Percentiles rank a stretch among this genome's conserved stretches.
phyloP scores from a whole-genome alignment of 2,888 invertebrate species.

The Danaus chrysippus region DNA sequence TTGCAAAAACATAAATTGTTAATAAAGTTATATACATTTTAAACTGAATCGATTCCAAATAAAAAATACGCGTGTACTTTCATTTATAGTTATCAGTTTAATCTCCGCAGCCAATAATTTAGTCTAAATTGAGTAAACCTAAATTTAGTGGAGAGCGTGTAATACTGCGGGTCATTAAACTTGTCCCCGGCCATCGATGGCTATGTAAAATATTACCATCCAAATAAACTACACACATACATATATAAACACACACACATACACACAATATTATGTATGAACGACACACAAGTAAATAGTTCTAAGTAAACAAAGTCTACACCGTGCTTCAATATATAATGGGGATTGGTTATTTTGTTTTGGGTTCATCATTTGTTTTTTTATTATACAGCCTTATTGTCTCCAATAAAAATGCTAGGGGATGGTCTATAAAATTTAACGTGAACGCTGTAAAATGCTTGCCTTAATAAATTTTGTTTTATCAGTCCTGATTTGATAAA shows the following conservation, averaged over 20 bases:
- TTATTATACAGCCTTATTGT: slow-evolving; percentile 69
- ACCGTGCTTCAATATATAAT: not conserved
- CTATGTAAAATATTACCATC: slow-evolving; percentile 55
- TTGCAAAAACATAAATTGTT: too few relatives aligned
- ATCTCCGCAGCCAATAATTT: slow-evolving; percentile 23
- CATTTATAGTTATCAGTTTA: slow-evolving; percentile 12
- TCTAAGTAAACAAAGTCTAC: not conserved
- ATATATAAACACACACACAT: not conserved
- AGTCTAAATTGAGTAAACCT: slow-evolving; percentile 33
- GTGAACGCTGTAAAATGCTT: slow-evolving; percentile 48
- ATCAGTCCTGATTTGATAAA: slow-evolving; percentile 25
- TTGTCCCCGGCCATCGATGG: slow-evolving; percentile 58
- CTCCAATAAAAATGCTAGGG: slow-evolving; percentile 68
- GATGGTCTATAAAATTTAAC: slow-evolving; percentile 63
- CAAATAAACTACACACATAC: slow-evolving; percentile 8
- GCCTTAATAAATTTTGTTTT: slow-evolving; percentile 44
- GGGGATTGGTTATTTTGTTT: slow-evolving; percentile 35
- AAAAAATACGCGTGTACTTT: too few relatives aligned
- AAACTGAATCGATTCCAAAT: too few relatives aligned
- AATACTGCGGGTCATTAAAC: slow-evolving; percentile 57
- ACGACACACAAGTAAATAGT: not conserved
- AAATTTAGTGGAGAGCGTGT: slow-evolving; percentile 37
- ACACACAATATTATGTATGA: not conserved
- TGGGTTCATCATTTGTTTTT: slow-evolving; percentile 51
- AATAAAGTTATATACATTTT: too few relatives aligned